Base-by-base conservation (phyloP, 1,140 invertebrate genomes). In the Luehdorfia chinensis region DNA sequence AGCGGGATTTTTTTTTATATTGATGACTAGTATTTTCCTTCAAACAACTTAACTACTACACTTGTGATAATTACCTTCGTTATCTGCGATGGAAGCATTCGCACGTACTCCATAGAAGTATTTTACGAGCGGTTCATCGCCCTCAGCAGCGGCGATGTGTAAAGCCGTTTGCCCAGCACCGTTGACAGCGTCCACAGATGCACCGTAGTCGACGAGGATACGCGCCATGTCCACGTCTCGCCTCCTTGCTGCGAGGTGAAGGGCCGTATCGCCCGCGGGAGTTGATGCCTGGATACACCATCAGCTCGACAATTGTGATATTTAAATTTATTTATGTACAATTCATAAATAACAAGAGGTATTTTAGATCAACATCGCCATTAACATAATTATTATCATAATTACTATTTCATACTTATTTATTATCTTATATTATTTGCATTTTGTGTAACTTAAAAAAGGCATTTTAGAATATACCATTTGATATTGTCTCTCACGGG, bases 91-190 rank as follows among this genome's bases (percentile, higher is more conserved):
- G 59, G 96, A 95, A 5, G 97, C 95, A 50, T 96, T 97, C 1
- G 97, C 98, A 66, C 96, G 91, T 23, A 97, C 94, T 15, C 96
- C 93, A 75, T 97, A 97, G 70, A 99, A 95, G 78, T 97, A 97
- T 85, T 98, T 98, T 1, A 99, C 93, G 25, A 98, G 87, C 0
- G 91, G 90, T 74, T 99, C 97, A 75, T 99, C 97, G 2, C 97
- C 97, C 73, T 97, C 95, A 4, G 94, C 94, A n/a, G 97, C 95
- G 0, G 96, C 95, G 44, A 99, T 95, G 67, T 99, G 98, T 13
- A 99, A 78, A 0, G 96, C 90, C 0, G 97, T 98, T 81, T 97
- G 95, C 0, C 97, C 97, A 34, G 97, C 93, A 1, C 93, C 92
- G 81, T 98, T 99, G 77, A 95, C 93, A 48, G 92, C 92, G 70